phyloP scores from a whole-genome alignment of 2,797 vertebrate species.

The Trachurus trachurus region DNA sequence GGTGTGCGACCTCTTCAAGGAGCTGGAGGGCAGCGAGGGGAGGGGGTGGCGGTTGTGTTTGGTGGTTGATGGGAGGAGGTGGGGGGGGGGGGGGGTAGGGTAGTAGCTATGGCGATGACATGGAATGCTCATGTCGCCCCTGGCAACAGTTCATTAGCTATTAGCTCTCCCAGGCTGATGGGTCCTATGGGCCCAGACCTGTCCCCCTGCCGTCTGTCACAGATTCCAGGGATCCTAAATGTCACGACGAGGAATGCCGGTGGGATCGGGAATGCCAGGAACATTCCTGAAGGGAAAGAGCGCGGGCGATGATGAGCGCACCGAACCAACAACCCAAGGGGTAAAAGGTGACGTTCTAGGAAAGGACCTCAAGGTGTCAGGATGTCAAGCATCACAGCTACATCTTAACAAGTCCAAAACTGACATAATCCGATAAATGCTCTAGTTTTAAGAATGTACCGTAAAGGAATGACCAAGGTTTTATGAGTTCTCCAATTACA shows the following conservation, averaged over 20 bases:
- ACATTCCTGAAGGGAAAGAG: slow-evolving; percentile 32
- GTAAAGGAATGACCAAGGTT: too few species aligned
- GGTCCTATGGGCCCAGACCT: slow-evolving; percentile 73
- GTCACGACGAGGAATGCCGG: slow-evolving; percentile 56
- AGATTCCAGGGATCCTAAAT: slow-evolving; percentile 63
- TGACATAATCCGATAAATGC: too few species aligned
- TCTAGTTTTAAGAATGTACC: too few species aligned
- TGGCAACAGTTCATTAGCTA: slow-evolving; percentile 74
- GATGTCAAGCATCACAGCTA: slow-evolving; percentile 1
- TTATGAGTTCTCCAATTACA: too few species aligned
- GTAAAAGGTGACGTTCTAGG: neutral
- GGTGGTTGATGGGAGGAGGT: neutral
- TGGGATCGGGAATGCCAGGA: slow-evolving; percentile 50
- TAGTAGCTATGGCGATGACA: slow-evolving; percentile 74
- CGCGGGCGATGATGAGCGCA: neutral
- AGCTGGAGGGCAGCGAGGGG: slow-evolving; percentile 52
- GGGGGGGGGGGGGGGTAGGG: neutral
- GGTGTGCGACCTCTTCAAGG: slow-evolving; percentile 74
- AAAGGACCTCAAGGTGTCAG: neutral
- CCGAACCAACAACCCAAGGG: too few species aligned
- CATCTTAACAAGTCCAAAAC: too few species aligned
- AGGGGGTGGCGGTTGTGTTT: neutral
- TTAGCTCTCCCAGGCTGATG: slow-evolving; percentile 57
- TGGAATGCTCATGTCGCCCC: slow-evolving; percentile 74
- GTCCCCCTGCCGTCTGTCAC: slow-evolving; percentile 57